Base-by-base conservation (phyloP, 2,797 vertebrate species). In the Paedocypris micromegethes region DNA sequence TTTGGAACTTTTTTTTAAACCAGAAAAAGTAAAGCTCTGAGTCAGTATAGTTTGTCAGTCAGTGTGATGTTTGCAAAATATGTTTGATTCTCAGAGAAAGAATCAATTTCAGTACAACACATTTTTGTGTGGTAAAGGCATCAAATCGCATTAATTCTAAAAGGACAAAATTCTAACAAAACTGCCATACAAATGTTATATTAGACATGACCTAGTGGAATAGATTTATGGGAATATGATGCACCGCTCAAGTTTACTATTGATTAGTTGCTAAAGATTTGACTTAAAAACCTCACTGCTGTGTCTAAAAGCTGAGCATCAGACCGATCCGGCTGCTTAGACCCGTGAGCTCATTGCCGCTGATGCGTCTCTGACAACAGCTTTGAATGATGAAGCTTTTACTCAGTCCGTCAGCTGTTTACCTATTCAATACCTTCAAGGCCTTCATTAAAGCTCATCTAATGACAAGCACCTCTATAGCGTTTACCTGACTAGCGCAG, bases 391-490 rank as follows among this genome's bases (percentile, higher is more conserved):
- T 45, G 9, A 43, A 47, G 38, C 43, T 2, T 51, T 67, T 38
- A 62, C 44, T 23, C 48, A 63, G 54, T 48, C 64, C 53, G 38
- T 48, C 4, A 46, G 60, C 60, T 60, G 9, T 68, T 46, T 68
- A 68, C 9, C 23, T 40, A 49, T 50, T 6, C 5, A 44, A 4
- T 39, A 48, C 48, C 44, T 58, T 58, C n/a, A 58, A 6, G 23
- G 42, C 41, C 23, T 7, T 58, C 3, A 9, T 67, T 38, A 58
- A 41, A 50, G 65, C 43, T 57, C 9, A 6, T 43, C n/a, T 49
- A 42, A 43, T 2, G 2, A 42, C 43, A 68, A 62, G 38, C 38
- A 64, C 58, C 47, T 66, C 39, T 50, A 49, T 9, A 50, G 54
- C 57, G 55, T 62, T 66, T 38, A 39, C 47, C 58, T 63, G 71